Percentiles rank a stretch among this genome's conserved stretches.
Evolutionary conservation across 2,888 invertebrate genomes (phyloP).

Genomic region (Uropetala carovei): DNA sequence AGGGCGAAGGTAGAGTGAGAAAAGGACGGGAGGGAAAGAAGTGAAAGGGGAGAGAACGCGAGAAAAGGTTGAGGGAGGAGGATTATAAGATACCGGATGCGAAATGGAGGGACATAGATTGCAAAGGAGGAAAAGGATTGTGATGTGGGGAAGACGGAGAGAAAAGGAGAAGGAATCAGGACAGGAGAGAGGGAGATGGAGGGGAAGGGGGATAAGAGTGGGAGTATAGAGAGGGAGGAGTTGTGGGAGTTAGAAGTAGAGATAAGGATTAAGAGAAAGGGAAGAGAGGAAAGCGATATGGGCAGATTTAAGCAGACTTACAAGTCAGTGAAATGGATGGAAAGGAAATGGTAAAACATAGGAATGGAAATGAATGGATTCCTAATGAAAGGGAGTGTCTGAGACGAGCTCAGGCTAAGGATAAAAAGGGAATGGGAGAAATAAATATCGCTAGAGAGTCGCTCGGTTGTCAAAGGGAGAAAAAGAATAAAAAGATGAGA

Average conservation of each 20-base stretch:
- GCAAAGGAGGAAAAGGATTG: not conserved
- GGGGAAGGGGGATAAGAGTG: too few relatives aligned
- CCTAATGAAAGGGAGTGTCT: constrained; percentile 19
- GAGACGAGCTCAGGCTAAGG: not conserved
- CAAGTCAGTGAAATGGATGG: not conserved
- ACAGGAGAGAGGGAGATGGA: not conserved
- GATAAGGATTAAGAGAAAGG: not conserved
- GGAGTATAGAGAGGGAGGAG: too few relatives aligned
- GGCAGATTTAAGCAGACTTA: too few relatives aligned
- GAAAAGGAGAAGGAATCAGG: not conserved
- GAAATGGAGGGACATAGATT: not conserved
- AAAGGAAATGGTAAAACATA: not conserved
- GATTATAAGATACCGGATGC: too few relatives aligned
- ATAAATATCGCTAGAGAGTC: not conserved
- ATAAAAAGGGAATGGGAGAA: not conserved
- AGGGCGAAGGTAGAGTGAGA: not conserved
- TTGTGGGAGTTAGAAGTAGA: too few relatives aligned
- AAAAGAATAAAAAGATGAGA: not conserved
- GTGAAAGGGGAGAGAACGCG: not conserved
- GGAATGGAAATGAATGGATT: not conserved
- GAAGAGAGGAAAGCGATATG: not conserved
- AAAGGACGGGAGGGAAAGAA: not conserved
- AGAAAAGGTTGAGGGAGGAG: not conserved
- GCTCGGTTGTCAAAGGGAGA: constrained; percentile 1
- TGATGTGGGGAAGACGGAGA: not conserved